Percentiles rank a stretch among this genome's conserved stretches.
phyloP scores from a whole-genome alignment of 2,797 vertebrate species.

The Scolopax bukidnonensis region DNA sequence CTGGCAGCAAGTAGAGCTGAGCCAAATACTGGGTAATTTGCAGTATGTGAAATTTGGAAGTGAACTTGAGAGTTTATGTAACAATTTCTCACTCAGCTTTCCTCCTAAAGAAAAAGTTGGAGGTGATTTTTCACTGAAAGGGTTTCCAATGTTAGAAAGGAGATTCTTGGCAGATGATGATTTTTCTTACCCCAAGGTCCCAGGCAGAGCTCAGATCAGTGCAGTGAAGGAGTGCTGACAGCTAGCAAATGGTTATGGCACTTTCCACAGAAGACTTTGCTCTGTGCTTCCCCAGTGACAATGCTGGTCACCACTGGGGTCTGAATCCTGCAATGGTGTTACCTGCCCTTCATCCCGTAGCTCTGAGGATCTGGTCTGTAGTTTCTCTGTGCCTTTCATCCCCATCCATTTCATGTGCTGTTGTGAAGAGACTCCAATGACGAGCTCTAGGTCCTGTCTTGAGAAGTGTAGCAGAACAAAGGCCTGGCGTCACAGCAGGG shows the following conservation, averaged over 20 bases:
- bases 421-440: neutral
- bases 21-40: neutral
- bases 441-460: neutral
- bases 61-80: conserved; percentile 13
- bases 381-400: neutral
- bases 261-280: neutral
- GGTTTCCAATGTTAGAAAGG: neutral
- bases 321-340: neutral
- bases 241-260: neutral
- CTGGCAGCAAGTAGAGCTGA: neutral
- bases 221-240: neutral
- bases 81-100: conserved; percentile 8
- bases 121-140: neutral
- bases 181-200: neutral
- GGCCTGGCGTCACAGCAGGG: neutral
- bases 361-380: neutral
- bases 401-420: neutral
- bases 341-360: neutral
- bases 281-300: neutral
- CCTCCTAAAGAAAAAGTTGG: neutral
- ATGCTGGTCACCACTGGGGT: neutral
- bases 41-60: neutral
- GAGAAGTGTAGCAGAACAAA: neutral
- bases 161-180: neutral
- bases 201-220: neutral